Percentiles rank a stretch among this genome's conserved stretches.
Evolutionary conservation across 1,140 invertebrate species (phyloP).

Genomic region (Galleria mellonella): DNA sequence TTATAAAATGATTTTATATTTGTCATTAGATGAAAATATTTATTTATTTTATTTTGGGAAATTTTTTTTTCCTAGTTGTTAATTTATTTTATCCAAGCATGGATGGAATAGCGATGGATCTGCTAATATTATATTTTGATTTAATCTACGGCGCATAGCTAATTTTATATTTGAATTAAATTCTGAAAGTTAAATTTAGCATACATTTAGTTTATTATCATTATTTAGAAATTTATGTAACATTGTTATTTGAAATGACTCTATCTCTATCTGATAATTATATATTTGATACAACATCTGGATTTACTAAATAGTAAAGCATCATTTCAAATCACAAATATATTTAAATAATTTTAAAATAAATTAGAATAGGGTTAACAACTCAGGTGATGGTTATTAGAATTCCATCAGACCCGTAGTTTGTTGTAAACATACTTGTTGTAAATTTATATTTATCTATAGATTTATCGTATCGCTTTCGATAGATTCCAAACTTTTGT

Average conservation of each 20-base stretch:
- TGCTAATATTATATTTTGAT: slow-evolving; percentile 4
- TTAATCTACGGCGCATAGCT: neutral
- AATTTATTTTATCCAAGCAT: slow-evolving; percentile 22
- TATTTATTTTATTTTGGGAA: slow-evolving; percentile 12
- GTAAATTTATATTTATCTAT: slow-evolving; percentile 3
- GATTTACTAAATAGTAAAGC: neutral
- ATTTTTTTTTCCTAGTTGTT: slow-evolving; percentile 9
- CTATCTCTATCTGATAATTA: neutral
- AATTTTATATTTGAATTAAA: neutral
- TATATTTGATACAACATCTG: neutral
- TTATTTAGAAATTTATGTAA: neutral
- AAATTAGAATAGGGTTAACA: slow-evolving; percentile 11
- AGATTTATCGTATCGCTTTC: slow-evolving; percentile 25
- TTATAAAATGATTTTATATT: slow-evolving; percentile 1
- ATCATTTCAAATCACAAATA: slow-evolving; percentile 33
- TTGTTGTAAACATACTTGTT: slow-evolving; percentile 4
- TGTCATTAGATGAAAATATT: slow-evolving; percentile 29
- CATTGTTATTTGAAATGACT: slow-evolving; percentile 4
- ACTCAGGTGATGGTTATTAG: slow-evolving; percentile 45
- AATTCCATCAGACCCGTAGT: slow-evolving; percentile 29
- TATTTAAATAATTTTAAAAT: slow-evolving; percentile 2
- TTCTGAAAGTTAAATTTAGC: slow-evolving; percentile 15
- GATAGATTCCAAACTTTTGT: slow-evolving; percentile 41
- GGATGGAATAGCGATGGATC: slow-evolving; percentile 3
- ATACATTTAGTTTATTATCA: slow-evolving; percentile 1